Conservation (phyloP, 2,888 invertebrate species). For the Ceriagrion tenellum region DNA sequence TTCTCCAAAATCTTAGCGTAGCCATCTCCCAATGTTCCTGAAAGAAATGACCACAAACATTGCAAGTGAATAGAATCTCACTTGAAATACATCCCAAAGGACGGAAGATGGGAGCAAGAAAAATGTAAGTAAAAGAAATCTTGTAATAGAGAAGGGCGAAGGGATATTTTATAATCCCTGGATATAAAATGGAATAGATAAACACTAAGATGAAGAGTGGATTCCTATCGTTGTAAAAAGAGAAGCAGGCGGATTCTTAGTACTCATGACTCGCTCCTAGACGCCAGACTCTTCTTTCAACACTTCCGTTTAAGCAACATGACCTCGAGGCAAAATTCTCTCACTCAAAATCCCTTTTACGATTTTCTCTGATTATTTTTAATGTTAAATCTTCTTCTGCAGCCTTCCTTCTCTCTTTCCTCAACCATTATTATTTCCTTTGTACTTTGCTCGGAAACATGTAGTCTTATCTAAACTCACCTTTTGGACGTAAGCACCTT, state of each 20-base stretch:
- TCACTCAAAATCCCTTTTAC: neutral
- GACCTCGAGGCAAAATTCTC: neutral
- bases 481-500: neutral
- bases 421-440: neutral
- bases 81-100: too few relatives aligned
- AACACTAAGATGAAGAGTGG: too few relatives aligned
- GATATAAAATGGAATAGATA: neutral
- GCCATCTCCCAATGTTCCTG: too few relatives aligned
- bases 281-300: neutral
- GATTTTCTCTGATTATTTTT: neutral
- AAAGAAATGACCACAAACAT: too few relatives aligned
- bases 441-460: neutral
- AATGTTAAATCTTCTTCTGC: neutral
- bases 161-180: neutral
- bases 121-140: too few relatives aligned
- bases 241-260: slow-evolving; percentile 18
- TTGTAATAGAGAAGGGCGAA: too few relatives aligned
- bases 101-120: too few relatives aligned
- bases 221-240: neutral
- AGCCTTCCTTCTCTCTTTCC: neutral
- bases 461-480: too few relatives aligned
- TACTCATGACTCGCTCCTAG: slow-evolving; percentile 1
- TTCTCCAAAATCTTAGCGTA: too few relatives aligned
- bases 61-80: too few relatives aligned
- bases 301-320: too few relatives aligned